Conservation (phyloP, 2,888 invertebrate species). For the Eurytoma adleriae region DNA sequence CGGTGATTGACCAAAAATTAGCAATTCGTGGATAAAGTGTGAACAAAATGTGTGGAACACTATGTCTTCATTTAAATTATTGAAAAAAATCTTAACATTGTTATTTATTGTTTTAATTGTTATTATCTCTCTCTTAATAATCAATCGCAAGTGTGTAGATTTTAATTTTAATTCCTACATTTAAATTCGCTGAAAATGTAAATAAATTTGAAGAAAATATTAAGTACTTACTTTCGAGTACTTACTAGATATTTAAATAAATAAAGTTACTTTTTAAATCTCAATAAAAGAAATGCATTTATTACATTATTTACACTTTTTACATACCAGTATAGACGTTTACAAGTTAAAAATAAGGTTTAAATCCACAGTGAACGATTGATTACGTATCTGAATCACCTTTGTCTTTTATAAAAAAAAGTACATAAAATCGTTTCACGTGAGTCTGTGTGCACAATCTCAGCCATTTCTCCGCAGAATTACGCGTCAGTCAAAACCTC, state of each 20-base stretch:
- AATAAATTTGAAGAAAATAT: too few species aligned
- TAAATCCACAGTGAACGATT: background rate
- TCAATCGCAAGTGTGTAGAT: background rate
- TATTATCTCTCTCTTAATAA: background rate
- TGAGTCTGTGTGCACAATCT: background rate
- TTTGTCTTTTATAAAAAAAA: background rate
- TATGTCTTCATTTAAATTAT: background rate
- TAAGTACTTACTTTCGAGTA: too few species aligned
- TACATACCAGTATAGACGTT: slow-evolving; percentile 2
- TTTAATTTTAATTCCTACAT: background rate
- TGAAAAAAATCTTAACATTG: slow-evolving; percentile 7
- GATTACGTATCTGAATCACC: background rate
- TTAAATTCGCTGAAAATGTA: too few species aligned
- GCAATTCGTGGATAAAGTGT: too few species aligned
- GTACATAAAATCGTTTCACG: background rate
- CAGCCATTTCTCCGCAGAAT: background rate
- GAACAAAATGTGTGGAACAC: too few species aligned
- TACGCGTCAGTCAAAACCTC: slow-evolving; percentile 59
- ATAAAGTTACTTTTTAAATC: background rate
- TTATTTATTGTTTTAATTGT: slow-evolving; percentile 20
- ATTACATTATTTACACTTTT: slow-evolving; percentile 18
- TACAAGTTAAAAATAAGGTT: slow-evolving; percentile 2
- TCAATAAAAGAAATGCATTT: slow-evolving; percentile 8
- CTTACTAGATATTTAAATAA: background rate
- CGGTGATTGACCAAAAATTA: background rate